Evolutionary conservation across 2,113 vertebrate genomes (phyloP), one percentile per base, ranked within the genome.

Genomic region (Guaruba guarouba): DNA sequence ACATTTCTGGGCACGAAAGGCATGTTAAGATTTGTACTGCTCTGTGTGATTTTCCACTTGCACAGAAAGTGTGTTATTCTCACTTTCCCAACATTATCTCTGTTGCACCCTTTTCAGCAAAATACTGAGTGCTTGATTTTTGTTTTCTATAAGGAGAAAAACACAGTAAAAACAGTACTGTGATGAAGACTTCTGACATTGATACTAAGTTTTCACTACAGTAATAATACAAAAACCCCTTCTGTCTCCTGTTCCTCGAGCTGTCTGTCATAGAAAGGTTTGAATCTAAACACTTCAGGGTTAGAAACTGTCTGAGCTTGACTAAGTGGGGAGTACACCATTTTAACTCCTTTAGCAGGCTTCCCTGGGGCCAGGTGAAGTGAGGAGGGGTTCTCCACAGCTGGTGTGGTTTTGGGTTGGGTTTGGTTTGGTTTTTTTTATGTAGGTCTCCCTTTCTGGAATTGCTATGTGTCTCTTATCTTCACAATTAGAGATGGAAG

Each of bases 1-100:
- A 66, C 55, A 75, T 97, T 97, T 96, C 91, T 79, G 81, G 86
- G 84, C 57, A 84, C 29, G 35, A 96, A 41, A 96, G 82, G 41
- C 92, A 77, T 71, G 79, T 93, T 95, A 85, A 87, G 95, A 90
- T 91, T 69, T 95, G 91, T 96, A 63, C 82, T 85, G 63, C 77
- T 90, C 54, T 88, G 46, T 92, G 22, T 86, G 77, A 78, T 82
- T 91, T 96, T 93, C 92, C 39, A 66, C 55, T 95, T 67, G 66
- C 44, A 85, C 28, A 84, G 88, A 92, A 88, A n/a, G 23, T 27
- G 46, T 62, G 18, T 54, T 74, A 24, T 39, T 85, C 76, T 83
- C 73, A 44, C 61, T 70, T 91, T 31, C 68, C 55, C 83, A 61
- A 16, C 51, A 6, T 43, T 25, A 13, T 59, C 59, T 71, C 79